phyloP scores from a whole-genome alignment of 2,797 vertebrate species.

The Pyrocephalus nanus region DNA sequence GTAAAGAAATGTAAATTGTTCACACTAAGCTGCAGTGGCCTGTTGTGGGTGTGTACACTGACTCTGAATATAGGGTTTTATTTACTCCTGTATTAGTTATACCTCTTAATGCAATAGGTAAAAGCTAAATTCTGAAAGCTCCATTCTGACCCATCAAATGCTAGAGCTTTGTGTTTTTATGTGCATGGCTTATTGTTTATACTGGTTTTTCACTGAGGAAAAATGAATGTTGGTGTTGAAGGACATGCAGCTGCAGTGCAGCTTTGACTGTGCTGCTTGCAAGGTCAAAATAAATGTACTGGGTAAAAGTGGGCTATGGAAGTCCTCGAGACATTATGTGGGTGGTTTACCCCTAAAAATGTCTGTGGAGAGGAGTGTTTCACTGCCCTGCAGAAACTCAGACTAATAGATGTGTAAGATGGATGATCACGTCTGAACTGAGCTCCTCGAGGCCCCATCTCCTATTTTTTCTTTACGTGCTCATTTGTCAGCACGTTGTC shows the following conservation, averaged over 20 bases:
- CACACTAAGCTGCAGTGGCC: not conserved
- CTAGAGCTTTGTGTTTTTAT: not conserved
- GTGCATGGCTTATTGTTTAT: not conserved
- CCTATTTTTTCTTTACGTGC: not conserved
- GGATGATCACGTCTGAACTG: not conserved
- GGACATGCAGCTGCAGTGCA: not conserved
- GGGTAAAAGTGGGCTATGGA: not conserved
- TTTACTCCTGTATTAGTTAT: not conserved
- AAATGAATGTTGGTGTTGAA: fast-evolving
- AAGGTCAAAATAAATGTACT: not conserved
- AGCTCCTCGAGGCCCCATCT: not conserved
- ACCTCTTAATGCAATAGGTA: not conserved
- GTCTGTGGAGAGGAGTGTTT: not conserved
- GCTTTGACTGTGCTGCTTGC: not conserved
- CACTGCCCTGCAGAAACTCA: not conserved
- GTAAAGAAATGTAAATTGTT: not conserved
- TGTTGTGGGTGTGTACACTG: not conserved
- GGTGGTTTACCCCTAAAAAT: not conserved
- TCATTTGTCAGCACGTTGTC: not conserved
- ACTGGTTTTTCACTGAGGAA: not conserved
- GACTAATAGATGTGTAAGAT: not conserved
- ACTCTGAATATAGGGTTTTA: not conserved
- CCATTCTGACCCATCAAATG: not conserved
- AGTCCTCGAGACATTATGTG: not conserved
- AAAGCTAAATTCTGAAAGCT: not conserved